These are phyloP conservation scores for Macrotus californicus DNA, from an alignment of 2,113 vertebrate genomes.

Conservation along the genomic window DNA sequence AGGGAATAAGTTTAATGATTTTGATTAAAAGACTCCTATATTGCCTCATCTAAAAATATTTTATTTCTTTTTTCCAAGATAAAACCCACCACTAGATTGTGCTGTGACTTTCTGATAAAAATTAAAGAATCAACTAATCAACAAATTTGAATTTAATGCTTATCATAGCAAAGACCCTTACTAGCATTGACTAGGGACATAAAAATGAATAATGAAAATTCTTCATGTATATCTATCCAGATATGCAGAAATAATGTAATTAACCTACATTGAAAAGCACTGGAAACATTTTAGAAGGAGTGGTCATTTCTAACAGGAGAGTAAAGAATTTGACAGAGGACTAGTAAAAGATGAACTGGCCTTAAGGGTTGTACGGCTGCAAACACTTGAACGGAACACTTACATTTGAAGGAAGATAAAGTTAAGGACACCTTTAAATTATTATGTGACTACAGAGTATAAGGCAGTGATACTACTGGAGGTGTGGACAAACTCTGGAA, in stretches of 20 bases:
- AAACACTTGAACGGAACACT: neutral
- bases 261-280: neutral
- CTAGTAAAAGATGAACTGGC: neutral
- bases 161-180: neutral
- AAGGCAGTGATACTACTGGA: neutral
- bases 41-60: neutral
- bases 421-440: neutral
- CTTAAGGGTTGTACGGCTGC: neutral
- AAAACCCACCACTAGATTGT: neutral
- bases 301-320: neutral
- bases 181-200: neutral
- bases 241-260: neutral
- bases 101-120: neutral
- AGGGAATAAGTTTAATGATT: neutral
- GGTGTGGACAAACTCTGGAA: neutral
- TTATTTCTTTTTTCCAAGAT: neutral
- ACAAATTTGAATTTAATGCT: neutral
- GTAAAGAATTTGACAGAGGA: neutral
- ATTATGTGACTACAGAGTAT: neutral
- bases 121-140: neutral
- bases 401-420: neutral
- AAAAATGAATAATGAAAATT: neutral
- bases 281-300: neutral
- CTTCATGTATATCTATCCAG: neutral
- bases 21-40: neutral